Percentiles rank a stretch among this genome's conserved stretches.
Conservation (phyloP, 1,140 invertebrate species). For the Drosophila parvula region DNA sequence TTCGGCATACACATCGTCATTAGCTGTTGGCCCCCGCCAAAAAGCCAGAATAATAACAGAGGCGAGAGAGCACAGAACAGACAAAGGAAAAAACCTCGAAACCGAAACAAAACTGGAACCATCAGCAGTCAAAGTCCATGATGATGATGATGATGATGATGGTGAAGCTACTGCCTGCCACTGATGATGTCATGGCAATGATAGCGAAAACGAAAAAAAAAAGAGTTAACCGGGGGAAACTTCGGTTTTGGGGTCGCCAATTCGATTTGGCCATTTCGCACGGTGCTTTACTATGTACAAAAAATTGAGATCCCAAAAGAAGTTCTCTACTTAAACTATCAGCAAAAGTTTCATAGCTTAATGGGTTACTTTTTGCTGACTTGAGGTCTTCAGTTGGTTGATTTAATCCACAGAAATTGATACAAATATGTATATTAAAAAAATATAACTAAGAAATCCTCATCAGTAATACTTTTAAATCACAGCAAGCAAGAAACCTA, state of each 20-base stretch:
- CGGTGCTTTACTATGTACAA: constrained; percentile 49
- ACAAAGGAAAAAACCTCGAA: constrained; percentile 43
- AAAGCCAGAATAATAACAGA: constrained; percentile 33
- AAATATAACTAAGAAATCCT: no score
- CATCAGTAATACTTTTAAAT: neutral
- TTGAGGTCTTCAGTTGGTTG: neutral
- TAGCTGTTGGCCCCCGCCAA: constrained; percentile 34
- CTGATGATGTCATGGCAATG: constrained; percentile 68
- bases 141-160: constrained; percentile 26
- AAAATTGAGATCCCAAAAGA: constrained; percentile 5
- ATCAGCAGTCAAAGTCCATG: constrained; percentile 58
- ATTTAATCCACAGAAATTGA: neutral
- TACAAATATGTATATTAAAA: no score
- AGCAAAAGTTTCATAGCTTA: neutral
- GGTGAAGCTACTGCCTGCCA: constrained; percentile 49
- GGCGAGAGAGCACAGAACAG: constrained; percentile 14
- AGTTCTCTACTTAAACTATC: neutral
- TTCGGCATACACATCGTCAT: constrained; percentile 27
- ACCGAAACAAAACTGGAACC: constrained; percentile 53
- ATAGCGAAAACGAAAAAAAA: neutral
- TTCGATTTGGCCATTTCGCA: constrained; percentile 71
- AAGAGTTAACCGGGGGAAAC: neutral
- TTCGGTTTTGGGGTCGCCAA: constrained; percentile 49
- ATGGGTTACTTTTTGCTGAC: neutral
- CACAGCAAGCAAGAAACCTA: no score